Evolutionary conservation across 2,113 vertebrate species (phyloP).

Genomic region (Anser cygnoides): DNA sequence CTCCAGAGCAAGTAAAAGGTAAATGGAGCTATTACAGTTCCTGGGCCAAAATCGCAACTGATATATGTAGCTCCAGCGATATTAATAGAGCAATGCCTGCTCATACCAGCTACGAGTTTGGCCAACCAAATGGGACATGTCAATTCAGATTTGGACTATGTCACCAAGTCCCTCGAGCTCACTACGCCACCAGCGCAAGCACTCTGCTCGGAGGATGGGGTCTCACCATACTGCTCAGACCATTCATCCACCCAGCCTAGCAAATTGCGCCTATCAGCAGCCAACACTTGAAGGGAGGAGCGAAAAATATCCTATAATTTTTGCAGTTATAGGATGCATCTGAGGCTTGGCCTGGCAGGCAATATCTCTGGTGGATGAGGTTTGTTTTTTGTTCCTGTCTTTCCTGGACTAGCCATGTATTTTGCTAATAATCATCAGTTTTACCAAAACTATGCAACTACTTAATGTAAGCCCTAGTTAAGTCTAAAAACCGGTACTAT

Average conservation of each 20-base stretch:
- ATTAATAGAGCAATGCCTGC: neutral
- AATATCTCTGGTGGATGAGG: neutral
- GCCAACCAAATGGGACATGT: neutral
- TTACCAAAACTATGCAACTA: neutral
- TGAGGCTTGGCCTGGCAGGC: neutral
- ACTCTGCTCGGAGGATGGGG: neutral
- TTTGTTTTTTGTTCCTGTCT: neutral
- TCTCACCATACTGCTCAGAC: neutral
- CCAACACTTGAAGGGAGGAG: constrained; percentile 18
- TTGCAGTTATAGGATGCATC: neutral
- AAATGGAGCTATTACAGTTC: neutral
- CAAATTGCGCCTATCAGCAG: constrained; percentile 5
- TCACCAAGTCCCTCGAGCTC: neutral
- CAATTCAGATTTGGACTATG: neutral
- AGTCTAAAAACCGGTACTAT: neutral
- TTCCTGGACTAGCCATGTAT: neutral
- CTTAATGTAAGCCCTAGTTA: neutral
- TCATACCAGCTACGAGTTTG: neutral
- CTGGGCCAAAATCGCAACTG: neutral
- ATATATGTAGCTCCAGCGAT: neutral
- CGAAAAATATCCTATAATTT: constrained; percentile 25
- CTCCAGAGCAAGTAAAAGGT: neutral
- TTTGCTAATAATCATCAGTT: neutral
- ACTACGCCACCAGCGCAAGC: neutral
- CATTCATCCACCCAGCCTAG: neutral